phyloP scores from a whole-genome alignment of 2,888 invertebrate genomes.

The Drosophila kuntzei region DNA sequence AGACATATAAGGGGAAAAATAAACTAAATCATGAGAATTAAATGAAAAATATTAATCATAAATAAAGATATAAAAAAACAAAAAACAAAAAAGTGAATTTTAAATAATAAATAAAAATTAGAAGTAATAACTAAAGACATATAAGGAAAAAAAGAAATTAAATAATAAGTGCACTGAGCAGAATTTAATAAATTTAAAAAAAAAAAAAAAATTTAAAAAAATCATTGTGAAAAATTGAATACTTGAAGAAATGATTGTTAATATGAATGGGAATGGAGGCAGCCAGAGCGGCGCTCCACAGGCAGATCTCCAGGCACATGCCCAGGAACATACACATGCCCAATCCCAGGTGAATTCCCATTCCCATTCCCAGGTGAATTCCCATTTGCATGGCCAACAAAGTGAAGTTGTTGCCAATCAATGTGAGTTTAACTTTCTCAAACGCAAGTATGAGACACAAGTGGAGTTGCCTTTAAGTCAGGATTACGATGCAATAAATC shows the following conservation, averaged over 20 bases:
- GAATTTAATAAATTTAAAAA: too few species aligned
- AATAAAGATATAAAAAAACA: too few species aligned
- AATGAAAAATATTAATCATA: too few species aligned
- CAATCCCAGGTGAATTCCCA: neutral
- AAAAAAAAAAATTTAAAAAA: too few species aligned
- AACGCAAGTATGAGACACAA: constrained; percentile 78
- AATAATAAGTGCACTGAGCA: too few species aligned
- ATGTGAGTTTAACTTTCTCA: constrained; percentile 82
- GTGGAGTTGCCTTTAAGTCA: constrained; percentile 47
- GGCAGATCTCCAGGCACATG: neutral
- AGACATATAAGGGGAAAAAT: too few species aligned
- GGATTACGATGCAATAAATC: constrained; percentile 64
- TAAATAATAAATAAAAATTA: too few species aligned
- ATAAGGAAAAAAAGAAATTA: too few species aligned
- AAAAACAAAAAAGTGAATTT: too few species aligned
- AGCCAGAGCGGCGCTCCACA: constrained; percentile 33
- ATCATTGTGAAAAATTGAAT: constrained; percentile 1
- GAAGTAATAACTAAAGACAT: too few species aligned
- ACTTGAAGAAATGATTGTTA: constrained; percentile 74
- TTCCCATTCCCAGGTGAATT: neutral
- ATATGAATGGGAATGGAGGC: constrained; percentile 73
- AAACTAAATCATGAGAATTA: too few species aligned
- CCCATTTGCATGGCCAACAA: constrained; percentile 12
- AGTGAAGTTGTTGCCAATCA: constrained; percentile 46
- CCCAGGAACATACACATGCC: too few species aligned